Conservation (phyloP, 2,797 vertebrate genomes). For the Halcyon badia region DNA sequence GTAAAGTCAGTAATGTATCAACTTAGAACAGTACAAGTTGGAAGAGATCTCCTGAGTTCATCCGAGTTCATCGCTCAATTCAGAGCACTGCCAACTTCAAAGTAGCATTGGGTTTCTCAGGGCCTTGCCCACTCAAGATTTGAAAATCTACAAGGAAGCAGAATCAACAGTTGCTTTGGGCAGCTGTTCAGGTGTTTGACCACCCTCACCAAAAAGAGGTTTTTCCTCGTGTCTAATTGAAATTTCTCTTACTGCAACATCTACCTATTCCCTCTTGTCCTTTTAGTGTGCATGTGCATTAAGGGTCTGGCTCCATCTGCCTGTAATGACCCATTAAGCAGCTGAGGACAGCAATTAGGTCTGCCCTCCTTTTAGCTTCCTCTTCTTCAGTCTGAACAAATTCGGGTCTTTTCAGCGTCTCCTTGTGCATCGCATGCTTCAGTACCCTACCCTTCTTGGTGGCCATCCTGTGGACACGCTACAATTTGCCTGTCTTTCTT, state of each 20-base stretch:
- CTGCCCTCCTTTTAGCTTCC: neutral
- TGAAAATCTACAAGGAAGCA: neutral
- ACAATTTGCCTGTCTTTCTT: neutral
- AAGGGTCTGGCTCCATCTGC: conserved; percentile 19
- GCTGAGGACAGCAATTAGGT: conserved; percentile 26
- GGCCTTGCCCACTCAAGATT: neutral
- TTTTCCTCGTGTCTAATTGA: conserved; percentile 8
- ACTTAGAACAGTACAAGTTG: neutral
- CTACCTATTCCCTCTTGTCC: neutral
- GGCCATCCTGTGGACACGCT: neutral
- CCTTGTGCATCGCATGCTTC: neutral
- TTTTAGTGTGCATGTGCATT: conserved; percentile 5
- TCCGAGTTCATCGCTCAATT: neutral
- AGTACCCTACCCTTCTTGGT: neutral
- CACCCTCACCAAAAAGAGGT: neutral
- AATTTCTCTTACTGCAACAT: conserved; percentile 17
- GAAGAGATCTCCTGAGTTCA: neutral
- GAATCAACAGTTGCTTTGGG: neutral
- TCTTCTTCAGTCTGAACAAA: neutral
- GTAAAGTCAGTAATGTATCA: neutral
- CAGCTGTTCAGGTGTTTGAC: neutral
- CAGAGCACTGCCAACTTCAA: neutral
- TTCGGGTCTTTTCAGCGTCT: neutral
- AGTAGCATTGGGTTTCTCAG: neutral
- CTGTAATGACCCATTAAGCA: conserved; percentile 44